phyloP scores from a whole-genome alignment of 2,113 vertebrate species.

The Balaenoptera acutorostrata region DNA sequence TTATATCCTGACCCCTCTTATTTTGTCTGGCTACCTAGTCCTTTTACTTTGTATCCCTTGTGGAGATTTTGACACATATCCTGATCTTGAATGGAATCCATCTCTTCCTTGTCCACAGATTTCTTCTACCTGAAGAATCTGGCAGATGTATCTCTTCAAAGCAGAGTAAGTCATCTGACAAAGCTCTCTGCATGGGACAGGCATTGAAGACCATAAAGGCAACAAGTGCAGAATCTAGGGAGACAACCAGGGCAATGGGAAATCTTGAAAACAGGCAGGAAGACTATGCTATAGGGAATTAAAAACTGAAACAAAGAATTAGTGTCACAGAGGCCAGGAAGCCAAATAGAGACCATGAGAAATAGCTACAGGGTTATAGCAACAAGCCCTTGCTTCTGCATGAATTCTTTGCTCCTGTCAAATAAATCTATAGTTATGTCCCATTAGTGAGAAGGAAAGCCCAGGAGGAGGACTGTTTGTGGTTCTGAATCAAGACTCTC shows the following conservation, averaged over 20 bases:
- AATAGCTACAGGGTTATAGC: neutral
- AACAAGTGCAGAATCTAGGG: neutral
- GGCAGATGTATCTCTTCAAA: neutral
- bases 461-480: neutral
- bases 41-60: neutral
- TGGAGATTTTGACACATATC: neutral
- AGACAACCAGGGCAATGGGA: neutral
- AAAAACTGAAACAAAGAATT: conserved; percentile 11
- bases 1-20: neutral
- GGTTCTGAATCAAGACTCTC: neutral
- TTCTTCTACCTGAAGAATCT: neutral
- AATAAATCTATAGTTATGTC: neutral
- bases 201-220: neutral
- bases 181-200: neutral
- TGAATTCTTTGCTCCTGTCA: conserved; percentile 5
- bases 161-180: neutral
- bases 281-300: neutral
- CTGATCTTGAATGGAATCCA: neutral
- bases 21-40: neutral
- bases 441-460: neutral
- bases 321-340: neutral
- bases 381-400: neutral
- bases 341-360: neutral
- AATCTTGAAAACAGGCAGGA: neutral
- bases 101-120: neutral